Base-by-base conservation (phyloP, 2,888 invertebrate species). In the Hartigia nigra region DNA sequence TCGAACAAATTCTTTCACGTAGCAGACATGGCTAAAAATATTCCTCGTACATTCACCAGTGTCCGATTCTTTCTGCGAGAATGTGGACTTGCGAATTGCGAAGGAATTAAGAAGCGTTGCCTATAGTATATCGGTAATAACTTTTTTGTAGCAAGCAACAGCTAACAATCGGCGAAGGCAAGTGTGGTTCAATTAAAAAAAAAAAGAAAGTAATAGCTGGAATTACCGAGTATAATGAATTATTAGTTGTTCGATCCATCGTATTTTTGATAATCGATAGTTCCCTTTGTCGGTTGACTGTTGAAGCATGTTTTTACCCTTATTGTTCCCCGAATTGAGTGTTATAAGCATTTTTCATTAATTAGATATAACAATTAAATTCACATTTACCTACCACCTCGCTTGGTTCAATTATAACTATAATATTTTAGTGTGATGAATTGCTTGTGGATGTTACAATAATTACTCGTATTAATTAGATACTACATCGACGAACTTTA, bases 81-180 rank as follows among this genome's bases (percentile, higher is more conserved):
- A 55, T 55, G 55, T 23, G 55, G 55, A 55, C 55, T 55, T 55
- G 76, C 36, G 74, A 76, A 37, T 77, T 69, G 32, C 74, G 37
- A 74, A 69, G 74, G n/a, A n/a, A 31, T 39, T 39, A 70, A 74
- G 55, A 78, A 74, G 77, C 69, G 76, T 12, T 55, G 55, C 55
- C 55, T 23, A 55, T 55, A 55, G 23, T 55, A 55, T 55, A 55
- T 55, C 55, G 55, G 55, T 55, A 55, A 55, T 55, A 55, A 55
- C 55, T 81, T 34, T n/a, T 34, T 31, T 80, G 84, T 85, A 87
- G 90, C 90, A 91, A 91, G 91, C 91, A 90, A 91, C 89, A 86
- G 84, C 87, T 84, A 88, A 83, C 86, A 88, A 90, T 91, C 90
- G 91, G 90, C 89, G 85, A 91, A 91, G 91, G 91, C 91, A 91